Conservation (phyloP, 2,888 invertebrate species). For the Vanessa cardui region DNA sequence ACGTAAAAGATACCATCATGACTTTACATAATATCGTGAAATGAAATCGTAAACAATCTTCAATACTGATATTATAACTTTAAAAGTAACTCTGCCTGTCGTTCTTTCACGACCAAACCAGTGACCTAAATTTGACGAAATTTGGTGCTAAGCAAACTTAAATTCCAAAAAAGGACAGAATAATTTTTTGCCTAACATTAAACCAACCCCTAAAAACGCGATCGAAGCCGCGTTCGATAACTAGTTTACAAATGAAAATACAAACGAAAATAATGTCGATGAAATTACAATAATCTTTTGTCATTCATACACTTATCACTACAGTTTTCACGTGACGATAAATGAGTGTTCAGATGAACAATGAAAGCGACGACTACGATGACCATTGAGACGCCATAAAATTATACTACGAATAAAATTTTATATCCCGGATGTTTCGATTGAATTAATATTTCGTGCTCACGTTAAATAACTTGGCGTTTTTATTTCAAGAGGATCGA, state of each 20-base stretch:
- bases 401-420: conserved; percentile 31
- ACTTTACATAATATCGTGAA: neutral
- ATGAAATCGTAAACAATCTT: neutral
- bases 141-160: too few relatives aligned
- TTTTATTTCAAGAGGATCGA: too few relatives aligned
- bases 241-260: neutral
- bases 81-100: too few relatives aligned
- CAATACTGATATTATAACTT: too few relatives aligned
- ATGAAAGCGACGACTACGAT: conserved; percentile 16
- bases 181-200: too few relatives aligned
- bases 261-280: neutral
- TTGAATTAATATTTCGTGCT: neutral
- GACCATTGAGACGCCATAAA: conserved; percentile 24
- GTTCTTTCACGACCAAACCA: too few relatives aligned
- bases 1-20: too few relatives aligned
- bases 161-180: too few relatives aligned
- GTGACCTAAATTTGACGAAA: too few relatives aligned
- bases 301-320: neutral
- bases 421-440: neutral
- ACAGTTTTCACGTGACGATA: neutral
- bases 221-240: too few relatives aligned
- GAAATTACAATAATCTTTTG: neutral
- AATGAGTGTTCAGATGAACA: conserved; percentile 1
- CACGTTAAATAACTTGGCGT: neutral
- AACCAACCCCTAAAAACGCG: too few relatives aligned